Evolutionary conservation across 2,888 invertebrate species (phyloP).

Genomic region (Agrotis segetum): DNA sequence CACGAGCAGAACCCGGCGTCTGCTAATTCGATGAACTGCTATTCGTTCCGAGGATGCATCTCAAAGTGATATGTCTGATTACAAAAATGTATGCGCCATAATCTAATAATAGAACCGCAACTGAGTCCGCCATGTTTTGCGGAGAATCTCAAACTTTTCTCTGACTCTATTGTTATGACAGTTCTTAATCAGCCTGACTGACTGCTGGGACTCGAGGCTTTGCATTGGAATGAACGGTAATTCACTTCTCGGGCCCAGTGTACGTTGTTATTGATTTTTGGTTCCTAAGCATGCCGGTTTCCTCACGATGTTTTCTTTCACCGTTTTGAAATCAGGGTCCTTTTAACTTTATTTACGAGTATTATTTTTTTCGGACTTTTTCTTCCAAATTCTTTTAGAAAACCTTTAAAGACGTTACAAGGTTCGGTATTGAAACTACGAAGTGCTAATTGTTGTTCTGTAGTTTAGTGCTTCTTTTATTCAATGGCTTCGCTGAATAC

Average conservation of each 20-base stretch:
- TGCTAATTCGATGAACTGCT: conserved; percentile 71
- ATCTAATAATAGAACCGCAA: conserved; percentile 67
- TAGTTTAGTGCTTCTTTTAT: conserved; percentile 44
- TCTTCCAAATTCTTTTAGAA: conserved; percentile 19
- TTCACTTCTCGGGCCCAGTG: no score
- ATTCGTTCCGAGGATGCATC: conserved; percentile 61
- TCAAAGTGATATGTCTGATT: conserved; percentile 73
- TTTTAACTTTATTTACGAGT: no score
- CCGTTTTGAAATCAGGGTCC: no score
- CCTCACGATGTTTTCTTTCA: no score
- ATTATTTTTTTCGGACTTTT: background rate
- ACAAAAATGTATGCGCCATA: conserved; percentile 73
- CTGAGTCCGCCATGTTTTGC: conserved; percentile 39
- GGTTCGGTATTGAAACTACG: conserved; percentile 25
- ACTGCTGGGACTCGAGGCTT: no score
- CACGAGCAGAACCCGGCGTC: conserved; percentile 53
- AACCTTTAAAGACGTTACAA: conserved; percentile 11
- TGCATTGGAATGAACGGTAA: no score
- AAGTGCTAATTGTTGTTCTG: conserved; percentile 43
- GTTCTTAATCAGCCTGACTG: background rate
- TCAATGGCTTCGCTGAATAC: conserved; percentile 10
- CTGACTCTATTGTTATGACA: conserved; percentile 19
- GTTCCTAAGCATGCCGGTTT: no score
- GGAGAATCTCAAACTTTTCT: conserved; percentile 51
- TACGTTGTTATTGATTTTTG: no score